Percentiles rank a stretch among this genome's conserved stretches.
Conservation (phyloP, 37 sponge, comb jelly and placozoan genomes). For the Aplysina aerophoba region DNA sequence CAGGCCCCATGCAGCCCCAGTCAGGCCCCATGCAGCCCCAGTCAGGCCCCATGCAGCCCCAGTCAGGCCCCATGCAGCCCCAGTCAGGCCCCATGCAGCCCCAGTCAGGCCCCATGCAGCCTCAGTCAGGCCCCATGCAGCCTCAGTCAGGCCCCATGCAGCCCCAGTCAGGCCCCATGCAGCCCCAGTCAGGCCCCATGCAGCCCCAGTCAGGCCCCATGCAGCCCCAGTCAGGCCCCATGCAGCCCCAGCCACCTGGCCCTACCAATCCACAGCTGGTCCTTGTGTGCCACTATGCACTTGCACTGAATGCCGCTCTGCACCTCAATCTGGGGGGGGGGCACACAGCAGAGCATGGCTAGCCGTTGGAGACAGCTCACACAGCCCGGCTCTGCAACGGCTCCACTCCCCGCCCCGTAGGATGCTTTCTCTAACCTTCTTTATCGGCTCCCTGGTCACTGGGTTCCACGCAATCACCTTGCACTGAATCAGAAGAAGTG, state of each 20-base stretch:
- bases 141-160: background rate
- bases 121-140: too few species aligned
- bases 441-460: conserved; percentile 48
- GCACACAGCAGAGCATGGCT: background rate
- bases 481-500: conserved; percentile 59
- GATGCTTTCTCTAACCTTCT: conserved; percentile 37
- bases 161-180: conserved; percentile 5
- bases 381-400: too few species aligned
- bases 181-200: too few species aligned
- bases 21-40: conserved; percentile 17
- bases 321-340: background rate
- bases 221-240: background rate
- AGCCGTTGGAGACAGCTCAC: too few species aligned
- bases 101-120: background rate
- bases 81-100: conserved; percentile 5
- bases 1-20: background rate
- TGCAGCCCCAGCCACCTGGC: background rate
- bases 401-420: too few species aligned
- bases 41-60: background rate
- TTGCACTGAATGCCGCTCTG: conserved; percentile 8
- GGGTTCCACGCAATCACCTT: conserved; percentile 71
- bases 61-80: background rate
- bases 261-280: conserved; percentile 43
- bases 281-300: conserved; percentile 4
- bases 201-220: background rate